A percentile compares a stretch with the other conserved stretches of the same genome.
These are phyloP conservation scores for Lithobates sylvaticus DNA, from an alignment of 2,797 vertebrate genomes.

Conservation along the genomic window DNA sequence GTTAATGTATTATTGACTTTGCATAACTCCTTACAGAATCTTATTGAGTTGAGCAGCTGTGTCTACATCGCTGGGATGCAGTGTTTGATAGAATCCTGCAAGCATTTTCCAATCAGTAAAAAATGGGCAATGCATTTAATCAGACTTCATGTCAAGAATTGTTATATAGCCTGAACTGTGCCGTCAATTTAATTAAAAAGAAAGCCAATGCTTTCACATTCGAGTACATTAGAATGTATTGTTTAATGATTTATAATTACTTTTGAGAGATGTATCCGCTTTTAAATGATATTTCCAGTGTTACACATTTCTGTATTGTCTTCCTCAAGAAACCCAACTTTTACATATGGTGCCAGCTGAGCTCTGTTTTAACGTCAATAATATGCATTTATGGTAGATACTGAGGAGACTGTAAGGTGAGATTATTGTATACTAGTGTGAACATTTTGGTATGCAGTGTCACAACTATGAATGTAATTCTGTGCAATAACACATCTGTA, in stretches of 20 bases:
- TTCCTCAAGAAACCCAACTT: neutral
- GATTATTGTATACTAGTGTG: too few relatives aligned
- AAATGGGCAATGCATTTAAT: constrained; percentile 48
- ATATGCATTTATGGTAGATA: neutral
- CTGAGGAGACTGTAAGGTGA: neutral
- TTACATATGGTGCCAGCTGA: neutral
- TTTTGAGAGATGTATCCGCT: neutral
- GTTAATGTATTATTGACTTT: constrained; percentile 54
- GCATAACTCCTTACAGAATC: constrained; percentile 41
- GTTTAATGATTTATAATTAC: neutral
- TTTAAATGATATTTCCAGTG: neutral
- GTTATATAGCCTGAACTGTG: constrained; percentile 8
- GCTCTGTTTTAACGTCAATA: neutral
- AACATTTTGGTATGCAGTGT: too few relatives aligned
- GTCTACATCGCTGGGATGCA: neutral
- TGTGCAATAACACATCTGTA: neutral
- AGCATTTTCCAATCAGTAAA: constrained; percentile 36
- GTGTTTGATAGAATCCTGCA: constrained; percentile 12
- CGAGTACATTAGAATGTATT: neutral
- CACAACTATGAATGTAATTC: neutral
- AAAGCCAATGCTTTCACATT: constrained; percentile 21
- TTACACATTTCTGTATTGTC: neutral
- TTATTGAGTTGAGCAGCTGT: constrained; percentile 26
- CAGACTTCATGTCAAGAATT: constrained; percentile 28
- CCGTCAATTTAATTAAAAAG: constrained; percentile 7